Base-by-base conservation (phyloP, 2,113 vertebrate species). In the Phrynosoma blainvillii region DNA sequence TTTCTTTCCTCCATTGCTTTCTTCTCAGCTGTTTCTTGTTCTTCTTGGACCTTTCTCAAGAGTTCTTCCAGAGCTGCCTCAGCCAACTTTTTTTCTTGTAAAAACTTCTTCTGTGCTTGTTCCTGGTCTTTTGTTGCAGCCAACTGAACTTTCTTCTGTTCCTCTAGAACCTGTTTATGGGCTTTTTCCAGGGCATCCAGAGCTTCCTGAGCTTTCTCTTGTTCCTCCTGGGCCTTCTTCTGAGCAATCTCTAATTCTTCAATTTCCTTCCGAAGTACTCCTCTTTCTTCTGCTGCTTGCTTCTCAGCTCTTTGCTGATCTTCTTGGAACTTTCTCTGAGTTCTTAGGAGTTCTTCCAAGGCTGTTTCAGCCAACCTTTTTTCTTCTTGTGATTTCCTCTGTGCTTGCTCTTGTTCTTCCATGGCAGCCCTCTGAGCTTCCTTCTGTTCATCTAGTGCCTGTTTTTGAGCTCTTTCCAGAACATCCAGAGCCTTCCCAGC, bases 11-110 rank as follows among this genome's bases (percentile, higher is more conserved):
- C n/a, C 62, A 68, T 4, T 68, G 80, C 80, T 68, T 83, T 88
- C 3, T 14, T 88, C 23, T 83, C 87, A 27, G 74, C 74, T 32
- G n/a, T 70, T 82, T 86, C 79, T 47, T 86, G 71, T 5, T 89
- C 84, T 56, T 86, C 52, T 42, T 77, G 59, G 18, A 86, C 30
- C 23, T 86, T 76, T 23, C 81, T 83, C 23, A 71, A 52, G 32
- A 87, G 74, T 56, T 88, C 62, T 70, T 84, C 81, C 32, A 88
- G 87, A n/a, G 62, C 81, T 77, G 81, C 80, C 27, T 77, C 87
- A 42, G 87, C 80, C 81, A n/a, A 70, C 36, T 88, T 62, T 30
- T 84, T 68, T 85, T 86, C 84, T 87, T 80, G n/a, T 2, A 76
- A 47, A 68, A 30, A 12, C 27, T 83, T 81, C 78, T 36, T 27